Evolutionary conservation across 1,140 invertebrate species (phyloP), one percentile per base, ranked within the genome.

Genomic region (Drosophila pandora): DNA sequence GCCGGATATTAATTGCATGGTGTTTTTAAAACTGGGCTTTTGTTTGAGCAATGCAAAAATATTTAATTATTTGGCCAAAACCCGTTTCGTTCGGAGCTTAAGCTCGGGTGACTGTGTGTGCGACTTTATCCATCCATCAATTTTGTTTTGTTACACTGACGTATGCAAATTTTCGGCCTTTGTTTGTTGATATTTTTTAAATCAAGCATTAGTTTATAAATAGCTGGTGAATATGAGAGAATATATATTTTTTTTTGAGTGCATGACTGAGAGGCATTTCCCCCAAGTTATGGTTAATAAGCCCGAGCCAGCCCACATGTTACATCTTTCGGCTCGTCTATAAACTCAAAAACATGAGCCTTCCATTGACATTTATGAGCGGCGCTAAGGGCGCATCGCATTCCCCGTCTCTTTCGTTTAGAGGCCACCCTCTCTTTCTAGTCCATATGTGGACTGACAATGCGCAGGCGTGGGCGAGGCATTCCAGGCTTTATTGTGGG

Each of bases 351-450:
- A 72, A 75, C 63, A 54, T 53, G 58, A 25, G 49, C 77, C 69
- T 61, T 87, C 55, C 75, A 87, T 82, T 85, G 82, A 88, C 75
- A 87, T 85, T 85, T 87, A 87, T 88, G 83, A 88, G 74, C 74
- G 82, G 82, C 82, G 82, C 82, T 85, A 85, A 87, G 83, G 82
- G 82, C 63, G 64, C 69, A 70, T 63, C 56, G 23, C 30, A 65
- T 60, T 60, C 28, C 37, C 34, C 13, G 3, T 28, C 22, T 48
- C 45, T 34, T 17, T 21, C 25, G 4, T 7, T 2, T 22, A 9
- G 9, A 13, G 17, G 21, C n/a, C 23, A 10, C 10, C 59, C 8
- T 47, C n/a, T 23, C 34, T 43, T 2, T 61, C 50, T 10, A 41
- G 25, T 30, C 6, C 48, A 58, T 32, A 25, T 49, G 47, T 53